Conservation (phyloP, 2,797 vertebrate genomes). For the Pangasius macronema region DNA sequence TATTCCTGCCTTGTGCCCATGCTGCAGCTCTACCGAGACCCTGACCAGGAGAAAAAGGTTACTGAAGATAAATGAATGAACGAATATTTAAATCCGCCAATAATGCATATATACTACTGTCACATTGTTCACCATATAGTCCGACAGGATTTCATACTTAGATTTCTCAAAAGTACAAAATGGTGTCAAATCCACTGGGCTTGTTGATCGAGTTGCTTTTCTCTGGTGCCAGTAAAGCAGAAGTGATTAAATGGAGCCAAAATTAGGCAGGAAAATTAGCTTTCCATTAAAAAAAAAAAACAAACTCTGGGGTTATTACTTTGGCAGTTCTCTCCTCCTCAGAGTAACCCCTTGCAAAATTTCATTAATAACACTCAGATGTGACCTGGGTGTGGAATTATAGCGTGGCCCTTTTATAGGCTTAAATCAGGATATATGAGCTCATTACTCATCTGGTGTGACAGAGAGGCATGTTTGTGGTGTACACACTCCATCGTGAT, state of each 20-base stretch:
- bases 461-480: constrained; percentile 31
- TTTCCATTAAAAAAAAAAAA: constrained; percentile 57
- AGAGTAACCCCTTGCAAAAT: constrained; percentile 50
- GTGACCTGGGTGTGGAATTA: constrained; percentile 60
- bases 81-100: background rate
- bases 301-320: constrained; percentile 65
- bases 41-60: background rate
- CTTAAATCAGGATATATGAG: constrained; percentile 62
- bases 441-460: constrained; percentile 61
- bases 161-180: background rate
- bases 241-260: constrained; percentile 17
- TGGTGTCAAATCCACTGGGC: background rate
- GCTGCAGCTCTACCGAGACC: background rate
- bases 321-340: constrained; percentile 58
- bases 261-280: constrained; percentile 59
- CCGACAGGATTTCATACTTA: background rate
- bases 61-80: background rate
- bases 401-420: constrained; percentile 53
- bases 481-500: constrained; percentile 40
- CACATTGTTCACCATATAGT: background rate
- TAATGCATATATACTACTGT: background rate
- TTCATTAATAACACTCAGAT: constrained; percentile 65
- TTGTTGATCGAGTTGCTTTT: background rate
- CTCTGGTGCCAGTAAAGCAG: background rate
- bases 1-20: background rate